Evolutionary conservation across 2,113 vertebrate species (phyloP).

Genomic region (Mustela nigripes): DNA sequence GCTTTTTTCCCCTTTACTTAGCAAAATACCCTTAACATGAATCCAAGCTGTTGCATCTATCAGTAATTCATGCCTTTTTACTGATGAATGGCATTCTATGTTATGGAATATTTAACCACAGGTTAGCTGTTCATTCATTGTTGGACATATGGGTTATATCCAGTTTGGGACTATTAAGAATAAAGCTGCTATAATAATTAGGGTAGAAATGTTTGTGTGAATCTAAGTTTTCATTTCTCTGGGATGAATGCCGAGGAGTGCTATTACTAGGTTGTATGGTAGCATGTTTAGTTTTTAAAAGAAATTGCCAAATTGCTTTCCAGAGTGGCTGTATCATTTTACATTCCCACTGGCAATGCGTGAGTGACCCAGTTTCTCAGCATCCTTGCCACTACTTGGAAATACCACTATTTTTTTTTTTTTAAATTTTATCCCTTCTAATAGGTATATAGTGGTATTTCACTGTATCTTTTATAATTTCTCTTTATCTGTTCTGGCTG

Average conservation of each 20-base stretch:
- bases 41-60: neutral
- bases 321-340: neutral
- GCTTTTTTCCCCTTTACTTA: neutral
- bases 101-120: neutral
- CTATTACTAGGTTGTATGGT: neutral
- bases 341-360: neutral
- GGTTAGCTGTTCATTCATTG: neutral
- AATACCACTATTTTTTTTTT: neutral
- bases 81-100: neutral
- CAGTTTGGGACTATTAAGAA: neutral
- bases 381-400: neutral
- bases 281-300: neutral
- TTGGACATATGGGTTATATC: neutral
- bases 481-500: neutral
- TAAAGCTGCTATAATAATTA: neutral
- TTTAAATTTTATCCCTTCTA: neutral
- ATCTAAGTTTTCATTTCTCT: neutral
- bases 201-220: neutral
- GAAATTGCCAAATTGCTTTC: neutral
- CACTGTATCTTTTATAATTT: neutral
- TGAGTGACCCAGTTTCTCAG: neutral
- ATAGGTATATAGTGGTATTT: neutral
- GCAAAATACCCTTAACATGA: neutral
- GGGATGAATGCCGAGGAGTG: neutral
- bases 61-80: neutral